phyloP scores from a whole-genome alignment of 2,797 vertebrate species.

The Distichodus sexfasciatus region DNA sequence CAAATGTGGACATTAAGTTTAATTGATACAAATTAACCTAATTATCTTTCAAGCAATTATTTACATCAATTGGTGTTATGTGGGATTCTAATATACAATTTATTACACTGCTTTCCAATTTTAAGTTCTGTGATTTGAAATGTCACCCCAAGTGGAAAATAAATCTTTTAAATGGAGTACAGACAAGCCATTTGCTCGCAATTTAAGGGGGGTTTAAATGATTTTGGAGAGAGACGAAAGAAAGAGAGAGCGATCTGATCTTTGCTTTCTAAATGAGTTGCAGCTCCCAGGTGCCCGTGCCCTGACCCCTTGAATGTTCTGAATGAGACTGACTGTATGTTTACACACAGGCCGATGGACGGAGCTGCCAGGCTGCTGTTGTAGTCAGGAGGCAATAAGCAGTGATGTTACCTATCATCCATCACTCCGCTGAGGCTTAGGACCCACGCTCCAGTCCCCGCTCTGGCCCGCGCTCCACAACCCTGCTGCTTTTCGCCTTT shows the following conservation, averaged over 20 bases:
- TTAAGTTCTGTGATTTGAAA: too few species aligned
- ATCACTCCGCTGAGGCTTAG: conserved; percentile 46
- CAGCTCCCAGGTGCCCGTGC: conserved; percentile 19
- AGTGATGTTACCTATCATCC: conserved; percentile 46
- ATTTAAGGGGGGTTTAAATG: conserved; percentile 1
- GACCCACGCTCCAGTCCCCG: conserved; percentile 10
- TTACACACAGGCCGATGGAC: conserved; percentile 49
- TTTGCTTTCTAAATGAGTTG: conserved; percentile 22
- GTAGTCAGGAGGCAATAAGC: conserved; percentile 49
- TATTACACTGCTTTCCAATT: too few species aligned
- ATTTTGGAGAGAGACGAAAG: neutral
- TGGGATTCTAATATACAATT: too few species aligned
- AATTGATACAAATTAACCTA: too few species aligned
- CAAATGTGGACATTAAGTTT: too few species aligned
- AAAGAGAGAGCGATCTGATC: conserved; percentile 14
- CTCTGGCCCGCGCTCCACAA: conserved; percentile 29
- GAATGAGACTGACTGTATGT: conserved; percentile 45
- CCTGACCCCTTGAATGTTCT: conserved; percentile 37
- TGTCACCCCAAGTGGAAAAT: too few species aligned
- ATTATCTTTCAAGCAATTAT: too few species aligned
- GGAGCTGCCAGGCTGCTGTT: conserved; percentile 30
- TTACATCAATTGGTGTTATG: too few species aligned
- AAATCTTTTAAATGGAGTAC: too few species aligned
- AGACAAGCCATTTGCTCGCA: too few species aligned
- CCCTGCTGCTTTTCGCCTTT: conserved; percentile 33